Evolutionary conservation across 2,113 vertebrate genomes (phyloP).

Genomic region (Microcebus griseorufus): DNA sequence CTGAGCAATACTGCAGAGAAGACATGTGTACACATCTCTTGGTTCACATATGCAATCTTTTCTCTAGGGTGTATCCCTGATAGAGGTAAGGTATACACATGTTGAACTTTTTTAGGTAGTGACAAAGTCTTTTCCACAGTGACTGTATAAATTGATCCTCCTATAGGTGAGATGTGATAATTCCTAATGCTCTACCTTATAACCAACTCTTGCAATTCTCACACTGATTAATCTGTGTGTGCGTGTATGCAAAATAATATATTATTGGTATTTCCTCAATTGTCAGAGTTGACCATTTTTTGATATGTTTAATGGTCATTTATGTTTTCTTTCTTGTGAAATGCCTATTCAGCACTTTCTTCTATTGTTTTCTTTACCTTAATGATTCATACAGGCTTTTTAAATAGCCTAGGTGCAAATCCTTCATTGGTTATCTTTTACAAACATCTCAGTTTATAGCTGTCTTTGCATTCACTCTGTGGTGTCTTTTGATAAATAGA

Average conservation of each 20-base stretch:
- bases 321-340: constrained; percentile 21
- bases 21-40: neutral
- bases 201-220: neutral
- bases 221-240: neutral
- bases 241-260: neutral
- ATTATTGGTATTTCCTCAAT: neutral
- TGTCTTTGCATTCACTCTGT: neutral
- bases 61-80: neutral
- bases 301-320: constrained; percentile 12
- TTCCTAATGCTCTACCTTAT: neutral
- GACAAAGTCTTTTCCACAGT: neutral
- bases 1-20: neutral
- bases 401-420: neutral
- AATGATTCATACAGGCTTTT: neutral
- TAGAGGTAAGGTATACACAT: neutral
- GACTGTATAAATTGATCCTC: neutral
- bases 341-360: neutral
- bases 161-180: neutral
- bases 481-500: neutral
- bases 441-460: neutral
- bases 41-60: neutral
- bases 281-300: neutral
- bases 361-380: neutral
- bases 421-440: neutral
- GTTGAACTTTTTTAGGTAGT: neutral